These are phyloP conservation scores for Agrochola lota DNA, from an alignment of 2,888 invertebrate genomes.

Conservation along the genomic window DNA sequence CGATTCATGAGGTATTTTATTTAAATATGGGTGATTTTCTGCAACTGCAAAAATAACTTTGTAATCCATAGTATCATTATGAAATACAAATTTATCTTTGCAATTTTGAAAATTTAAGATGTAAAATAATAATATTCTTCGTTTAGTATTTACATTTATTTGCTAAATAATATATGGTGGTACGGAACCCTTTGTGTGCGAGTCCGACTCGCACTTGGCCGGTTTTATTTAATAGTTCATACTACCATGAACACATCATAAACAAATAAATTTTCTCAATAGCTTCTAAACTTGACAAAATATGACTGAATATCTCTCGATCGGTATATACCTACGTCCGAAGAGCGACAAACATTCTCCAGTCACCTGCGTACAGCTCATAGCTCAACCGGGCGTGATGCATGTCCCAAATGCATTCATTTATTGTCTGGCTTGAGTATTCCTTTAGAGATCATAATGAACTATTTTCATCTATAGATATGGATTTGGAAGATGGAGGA, in stretches of 20 bases:
- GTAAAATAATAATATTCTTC: too few species aligned
- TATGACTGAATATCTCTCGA: not conserved
- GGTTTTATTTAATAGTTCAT: not conserved
- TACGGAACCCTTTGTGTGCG: too few species aligned
- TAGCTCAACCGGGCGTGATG: not conserved
- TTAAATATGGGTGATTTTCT: too few species aligned
- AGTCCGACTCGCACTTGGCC: too few species aligned
- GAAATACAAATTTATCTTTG: too few species aligned
- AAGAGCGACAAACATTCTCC: not conserved
- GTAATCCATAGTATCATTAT: too few species aligned
- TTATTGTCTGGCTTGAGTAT: not conserved
- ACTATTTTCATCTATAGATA: not conserved
- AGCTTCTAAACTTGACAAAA: not conserved
- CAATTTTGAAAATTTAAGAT: too few species aligned
- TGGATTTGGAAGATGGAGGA: not conserved
- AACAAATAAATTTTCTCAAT: not conserved
- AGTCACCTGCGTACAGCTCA: not conserved
- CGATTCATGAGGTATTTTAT: too few species aligned
- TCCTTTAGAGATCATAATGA: slow-evolving; percentile 7
- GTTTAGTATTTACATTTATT: too few species aligned
- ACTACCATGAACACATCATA: not conserved
- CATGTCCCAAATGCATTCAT: slow-evolving; percentile 24
- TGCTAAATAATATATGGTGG: too few species aligned
- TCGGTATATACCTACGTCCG: not conserved
- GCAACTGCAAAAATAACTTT: too few species aligned